A percentile compares a stretch with the other conserved stretches of the same genome.
phyloP scores from a whole-genome alignment of 2,888 invertebrate genomes.

The Laspeyria flexula region DNA sequence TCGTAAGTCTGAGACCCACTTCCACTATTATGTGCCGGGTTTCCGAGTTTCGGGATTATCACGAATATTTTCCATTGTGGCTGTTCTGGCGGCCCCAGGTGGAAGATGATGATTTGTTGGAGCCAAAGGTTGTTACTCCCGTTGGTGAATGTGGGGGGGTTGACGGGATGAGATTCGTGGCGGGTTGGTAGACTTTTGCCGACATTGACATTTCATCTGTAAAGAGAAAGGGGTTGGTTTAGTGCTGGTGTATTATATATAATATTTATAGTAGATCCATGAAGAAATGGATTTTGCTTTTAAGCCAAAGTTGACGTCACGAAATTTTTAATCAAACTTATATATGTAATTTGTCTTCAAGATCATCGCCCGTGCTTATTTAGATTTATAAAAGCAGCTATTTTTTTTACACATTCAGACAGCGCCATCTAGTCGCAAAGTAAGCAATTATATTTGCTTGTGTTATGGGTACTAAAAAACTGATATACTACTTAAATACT shows the following conservation, averaged over 20 bases:
- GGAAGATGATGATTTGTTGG: conserved; percentile 44
- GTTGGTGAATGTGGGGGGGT: conserved; percentile 68
- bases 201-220: conserved; percentile 68
- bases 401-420: no score
- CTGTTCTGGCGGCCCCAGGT: conserved; percentile 70
- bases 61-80: conserved; percentile 65
- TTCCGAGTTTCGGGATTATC: conserved; percentile 29
- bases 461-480: no score
- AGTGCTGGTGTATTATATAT: background rate
- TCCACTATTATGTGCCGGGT: conserved; percentile 14
- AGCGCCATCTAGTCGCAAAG: no score
- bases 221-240: conserved; percentile 31
- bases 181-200: conserved; percentile 76
- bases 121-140: conserved; percentile 54
- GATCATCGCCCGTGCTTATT: no score
- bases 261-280: no score
- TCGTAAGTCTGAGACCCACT: conserved; percentile 14
- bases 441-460: no score
- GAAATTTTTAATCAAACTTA: no score
- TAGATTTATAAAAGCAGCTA: no score
- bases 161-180: conserved; percentile 74
- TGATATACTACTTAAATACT: no score
- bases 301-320: no score
- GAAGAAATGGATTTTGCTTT: no score
- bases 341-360: no score